Evolutionary conservation across 2,888 invertebrate genomes (phyloP), one percentile per base, ranked within the genome.

Genomic region (Drosophila quinaria): DNA sequence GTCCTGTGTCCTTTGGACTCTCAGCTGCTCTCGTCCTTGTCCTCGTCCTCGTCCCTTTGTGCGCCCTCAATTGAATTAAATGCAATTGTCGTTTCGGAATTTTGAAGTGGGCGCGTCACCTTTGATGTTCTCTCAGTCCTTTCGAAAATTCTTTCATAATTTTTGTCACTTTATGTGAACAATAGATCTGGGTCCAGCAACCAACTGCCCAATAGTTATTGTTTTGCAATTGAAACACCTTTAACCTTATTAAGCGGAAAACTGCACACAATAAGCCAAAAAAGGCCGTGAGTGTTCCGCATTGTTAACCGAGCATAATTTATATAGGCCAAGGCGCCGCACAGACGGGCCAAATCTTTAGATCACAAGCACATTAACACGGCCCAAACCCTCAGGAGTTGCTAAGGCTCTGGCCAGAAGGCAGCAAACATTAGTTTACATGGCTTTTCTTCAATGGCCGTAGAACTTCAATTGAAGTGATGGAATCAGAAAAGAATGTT

Each of bases 191-290:
- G 29, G 51, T 19, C 17, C 35, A 47, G n/a, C 54, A 19, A 52
- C 33, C 52, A 74, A 63, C 66, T 66, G 59, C 46, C 52, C 58
- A 70, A 70, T 55, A 25, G 25, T 25, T 25, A 72, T 72, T 72
- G 72, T 83, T 84, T 84, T 62, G 85, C 81, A 87, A 84, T 71
- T 87, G 81, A 87, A 86, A 74, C 87, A 87, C 85, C 84, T 78
- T 84, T 84, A 66, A 54, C 78, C 81, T 71, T 81, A 84, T 87
- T 87, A 87, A 83, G 72, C 78, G 78, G 85, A 87, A 87, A 85
- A 81, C 73, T 51, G 67, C 49, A 79, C 60, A 78, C 78, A 73
- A 78, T 50, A 63, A 50, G 15, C 63, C 51, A 25, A 25, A 8
- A 74, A 70, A 67, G 51, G 72, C 76, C 55, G 54, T 54, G 65